phyloP scores from a whole-genome alignment of 2,113 vertebrate genomes.

The Sylvia atricapilla region DNA sequence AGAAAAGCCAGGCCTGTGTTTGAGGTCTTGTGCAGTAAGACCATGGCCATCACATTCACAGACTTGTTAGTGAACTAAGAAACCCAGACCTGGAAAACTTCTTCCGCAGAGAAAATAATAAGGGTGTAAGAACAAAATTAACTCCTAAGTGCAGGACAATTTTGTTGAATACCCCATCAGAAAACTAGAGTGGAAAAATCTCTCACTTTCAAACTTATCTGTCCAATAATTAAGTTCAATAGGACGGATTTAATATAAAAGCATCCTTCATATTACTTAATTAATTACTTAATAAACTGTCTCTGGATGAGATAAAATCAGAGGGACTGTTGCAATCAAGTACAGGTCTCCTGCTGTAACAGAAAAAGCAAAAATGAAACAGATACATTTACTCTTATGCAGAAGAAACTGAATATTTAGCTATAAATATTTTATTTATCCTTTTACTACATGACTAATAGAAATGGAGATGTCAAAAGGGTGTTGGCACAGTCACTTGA shows the following conservation, averaged over 20 bases:
- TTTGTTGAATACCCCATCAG: neutral
- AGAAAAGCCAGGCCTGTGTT: neutral
- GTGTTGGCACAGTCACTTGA: neutral
- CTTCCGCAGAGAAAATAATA: neutral
- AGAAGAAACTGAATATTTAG: neutral
- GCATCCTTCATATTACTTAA: neutral
- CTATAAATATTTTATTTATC: neutral
- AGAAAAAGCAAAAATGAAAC: neutral
- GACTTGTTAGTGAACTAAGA: neutral
- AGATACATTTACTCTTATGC: neutral
- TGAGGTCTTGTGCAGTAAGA: neutral
- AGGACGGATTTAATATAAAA: neutral
- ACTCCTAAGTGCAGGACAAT: neutral
- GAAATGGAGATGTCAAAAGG: neutral
- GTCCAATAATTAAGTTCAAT: neutral
- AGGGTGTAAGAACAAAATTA: neutral
- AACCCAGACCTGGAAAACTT: neutral
- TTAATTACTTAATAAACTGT: neutral
- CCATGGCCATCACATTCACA: accelerated
- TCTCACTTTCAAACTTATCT: neutral
- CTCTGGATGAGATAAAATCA: neutral
- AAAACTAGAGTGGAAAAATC: neutral
- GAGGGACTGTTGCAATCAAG: neutral
- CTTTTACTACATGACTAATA: neutral
- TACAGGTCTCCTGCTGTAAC: neutral